Conservation (phyloP, 2,888 invertebrate species). For the Psylliodes chrysocephalus region DNA sequence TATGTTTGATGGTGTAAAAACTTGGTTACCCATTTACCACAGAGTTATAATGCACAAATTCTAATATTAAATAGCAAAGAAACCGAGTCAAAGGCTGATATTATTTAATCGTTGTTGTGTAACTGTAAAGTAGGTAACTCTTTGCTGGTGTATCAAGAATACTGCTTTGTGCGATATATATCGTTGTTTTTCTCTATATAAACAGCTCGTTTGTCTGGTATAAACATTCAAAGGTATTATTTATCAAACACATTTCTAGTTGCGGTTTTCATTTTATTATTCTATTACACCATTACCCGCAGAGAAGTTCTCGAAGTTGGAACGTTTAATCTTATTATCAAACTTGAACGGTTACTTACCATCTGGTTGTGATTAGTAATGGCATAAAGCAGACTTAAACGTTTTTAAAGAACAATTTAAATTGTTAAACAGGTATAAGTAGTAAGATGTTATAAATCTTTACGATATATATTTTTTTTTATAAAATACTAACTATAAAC, state of each 20-base stretch:
- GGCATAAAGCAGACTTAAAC: background rate
- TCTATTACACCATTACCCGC: conserved; percentile 8
- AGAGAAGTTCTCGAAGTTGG: conserved; percentile 3
- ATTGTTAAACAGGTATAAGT: background rate
- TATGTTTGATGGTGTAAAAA: too few species aligned
- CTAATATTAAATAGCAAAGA: too few species aligned
- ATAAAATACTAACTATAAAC: too few species aligned
- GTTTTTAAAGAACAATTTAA: background rate
- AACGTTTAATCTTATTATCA: conserved; percentile 10
- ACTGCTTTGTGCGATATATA: too few species aligned
- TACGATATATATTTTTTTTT: background rate
- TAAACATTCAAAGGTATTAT: background rate
- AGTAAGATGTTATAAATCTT: conserved; percentile 3
- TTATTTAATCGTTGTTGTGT: too few species aligned
- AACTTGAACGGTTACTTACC: conserved; percentile 12
- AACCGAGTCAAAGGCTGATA: too few species aligned
- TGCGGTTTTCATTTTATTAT: conserved; percentile 13
- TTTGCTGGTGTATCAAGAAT: too few species aligned
- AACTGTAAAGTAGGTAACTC: too few species aligned
- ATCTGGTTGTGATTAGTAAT: conserved; percentile 9
- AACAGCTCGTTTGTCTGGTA: too few species aligned
- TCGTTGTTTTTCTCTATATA: too few species aligned
- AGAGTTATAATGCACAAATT: too few species aligned
- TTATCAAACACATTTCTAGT: conserved; percentile 9
- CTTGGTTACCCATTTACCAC: too few species aligned